Evolutionary conservation across 2,888 invertebrate species (phyloP).

Genomic region (Papilio demoleus): DNA sequence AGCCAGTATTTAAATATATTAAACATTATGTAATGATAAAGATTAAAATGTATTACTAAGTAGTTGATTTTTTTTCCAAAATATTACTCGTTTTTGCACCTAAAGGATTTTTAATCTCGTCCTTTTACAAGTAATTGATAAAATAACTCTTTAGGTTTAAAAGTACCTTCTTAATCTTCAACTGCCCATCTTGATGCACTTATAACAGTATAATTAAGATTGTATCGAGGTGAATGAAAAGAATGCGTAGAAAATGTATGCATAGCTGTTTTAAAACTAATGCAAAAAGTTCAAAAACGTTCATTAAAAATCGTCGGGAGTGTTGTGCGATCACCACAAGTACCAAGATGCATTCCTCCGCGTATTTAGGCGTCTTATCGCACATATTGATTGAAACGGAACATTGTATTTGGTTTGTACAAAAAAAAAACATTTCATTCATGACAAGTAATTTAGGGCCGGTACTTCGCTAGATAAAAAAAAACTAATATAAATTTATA

Average conservation of each 20-base stretch:
- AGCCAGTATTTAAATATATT: too few species aligned
- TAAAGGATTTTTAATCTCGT: too few species aligned
- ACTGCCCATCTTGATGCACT: neutral
- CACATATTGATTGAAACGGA: slow-evolving; percentile 38
- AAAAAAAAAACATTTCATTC: slow-evolving; percentile 28
- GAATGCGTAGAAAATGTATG: slow-evolving; percentile 34
- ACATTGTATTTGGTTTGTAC: slow-evolving; percentile 34
- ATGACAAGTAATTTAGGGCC: slow-evolving; percentile 34
- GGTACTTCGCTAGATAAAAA: slow-evolving; percentile 24
- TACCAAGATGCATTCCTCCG: slow-evolving; percentile 38
- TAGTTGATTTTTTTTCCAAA: too few species aligned
- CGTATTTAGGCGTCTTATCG: slow-evolving; percentile 46
- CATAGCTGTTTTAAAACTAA: slow-evolving; percentile 26
- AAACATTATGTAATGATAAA: too few species aligned
- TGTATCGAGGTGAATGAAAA: neutral
- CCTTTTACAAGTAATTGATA: too few species aligned
- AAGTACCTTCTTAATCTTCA: neutral
- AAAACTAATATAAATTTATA: neutral
- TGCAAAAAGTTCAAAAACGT: slow-evolving; percentile 35
- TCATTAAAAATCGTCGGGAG: slow-evolving; percentile 39
- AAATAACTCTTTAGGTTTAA: too few species aligned
- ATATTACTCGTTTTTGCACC: too few species aligned
- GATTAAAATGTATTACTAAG: too few species aligned
- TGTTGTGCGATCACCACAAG: slow-evolving; percentile 24
- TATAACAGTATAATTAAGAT: slow-evolving; percentile 11